Evolutionary conservation across 1,140 invertebrate species (phyloP).

Genomic region (Andricus grossulariae): DNA sequence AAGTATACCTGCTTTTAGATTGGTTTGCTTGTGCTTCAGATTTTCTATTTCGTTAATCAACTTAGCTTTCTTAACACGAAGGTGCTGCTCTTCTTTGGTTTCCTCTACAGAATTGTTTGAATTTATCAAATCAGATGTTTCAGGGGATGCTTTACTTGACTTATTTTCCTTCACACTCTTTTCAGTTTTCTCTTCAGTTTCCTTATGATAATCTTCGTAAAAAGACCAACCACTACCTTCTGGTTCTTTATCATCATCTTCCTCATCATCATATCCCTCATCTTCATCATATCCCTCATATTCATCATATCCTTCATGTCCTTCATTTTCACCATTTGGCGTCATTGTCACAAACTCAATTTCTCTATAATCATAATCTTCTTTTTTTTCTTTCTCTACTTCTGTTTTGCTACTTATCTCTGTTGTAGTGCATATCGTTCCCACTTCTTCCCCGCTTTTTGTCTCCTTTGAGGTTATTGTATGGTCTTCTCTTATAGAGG

Average conservation of each 20-base stretch:
- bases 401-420: background rate
- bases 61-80: background rate
- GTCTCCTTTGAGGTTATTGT: too few relatives aligned
- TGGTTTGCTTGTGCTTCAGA: background rate
- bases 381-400: constrained; percentile 14
- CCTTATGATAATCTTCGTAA: too few relatives aligned
- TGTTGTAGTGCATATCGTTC: too few relatives aligned
- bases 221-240: too few relatives aligned
- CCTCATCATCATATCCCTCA: background rate
- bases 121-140: background rate
- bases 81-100: background rate
- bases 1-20: background rate
- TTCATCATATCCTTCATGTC: constrained; percentile 26
- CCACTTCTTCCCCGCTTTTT: too few relatives aligned
- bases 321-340: constrained; percentile 27
- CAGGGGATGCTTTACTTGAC: too few relatives aligned
- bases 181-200: too few relatives aligned
- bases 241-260: background rate
- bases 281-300: background rate
- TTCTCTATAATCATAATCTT: constrained; percentile 32
- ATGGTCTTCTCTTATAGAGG: too few relatives aligned
- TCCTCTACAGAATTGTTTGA: background rate
- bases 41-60: background rate
- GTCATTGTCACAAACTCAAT: constrained; percentile 36
- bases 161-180: too few relatives aligned